Evolutionary conservation across 2,113 vertebrate species (phyloP), one percentile per base, ranked within the genome.

Genomic region (Phaetusa simplex): DNA sequence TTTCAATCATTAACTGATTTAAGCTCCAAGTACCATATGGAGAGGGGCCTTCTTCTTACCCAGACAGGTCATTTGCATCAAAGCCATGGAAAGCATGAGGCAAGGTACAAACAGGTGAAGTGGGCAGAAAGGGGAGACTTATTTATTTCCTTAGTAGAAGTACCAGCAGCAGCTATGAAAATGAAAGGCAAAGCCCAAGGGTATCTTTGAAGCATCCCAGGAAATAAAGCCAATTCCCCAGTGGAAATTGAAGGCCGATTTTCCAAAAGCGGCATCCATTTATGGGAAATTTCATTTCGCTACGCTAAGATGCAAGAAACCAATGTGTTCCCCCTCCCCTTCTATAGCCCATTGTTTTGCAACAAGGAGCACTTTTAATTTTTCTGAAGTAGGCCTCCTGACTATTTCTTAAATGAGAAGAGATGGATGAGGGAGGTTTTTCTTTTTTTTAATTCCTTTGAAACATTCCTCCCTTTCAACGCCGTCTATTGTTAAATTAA

Each of bases 391-490:
- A 93, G 91, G 93, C 91, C 86, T 96, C 93, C 84, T 88, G 91
- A 86, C 91, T 93, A 93, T 90, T 95, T 96, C 92, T 95, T 94
- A 95, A 95, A 95, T 65, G 49, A 94, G 91, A 93, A 88, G 90
- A 95, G 94, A 95, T 89, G 90, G 94, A 95, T 91, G 93, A 96
- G 71, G 72, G 85, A 95, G 52, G 38, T 73, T 52, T 95, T 90
- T 86, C 85, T 38, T 92, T 55, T 34, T 42, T 49, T 22, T 53
- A 49, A 93, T 91, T 95, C 94, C 90, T 97, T 98, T 97, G 96
- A 94, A 94, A 93, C 96, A 94, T 97, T 97, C 88, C 55, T 96
- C 61, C 85, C 83, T 96, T 97, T 98, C 96, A 97, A 82, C 64
- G 17, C 43, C 79, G 83, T 61, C 90, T 88, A 77, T 95, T 97